phyloP scores from a whole-genome alignment of 2,113 vertebrate genomes.

The Lanius ludovicianus region DNA sequence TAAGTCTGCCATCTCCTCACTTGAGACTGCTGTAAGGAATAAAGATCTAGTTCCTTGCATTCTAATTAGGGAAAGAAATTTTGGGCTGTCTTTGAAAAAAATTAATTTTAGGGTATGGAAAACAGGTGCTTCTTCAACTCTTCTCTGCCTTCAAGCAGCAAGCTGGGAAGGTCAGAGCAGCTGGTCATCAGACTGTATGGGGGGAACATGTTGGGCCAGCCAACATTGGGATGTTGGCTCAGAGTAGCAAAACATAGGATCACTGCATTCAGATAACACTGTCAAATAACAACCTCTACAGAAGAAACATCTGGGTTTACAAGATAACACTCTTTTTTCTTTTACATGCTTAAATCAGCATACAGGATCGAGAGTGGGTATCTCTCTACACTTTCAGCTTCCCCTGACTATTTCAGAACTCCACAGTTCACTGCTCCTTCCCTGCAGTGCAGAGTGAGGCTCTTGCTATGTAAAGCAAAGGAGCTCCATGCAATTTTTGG shows the following conservation, averaged over 20 bases:
- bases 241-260: background rate
- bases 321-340: background rate
- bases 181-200: accelerated
- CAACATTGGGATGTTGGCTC: background rate
- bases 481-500: background rate
- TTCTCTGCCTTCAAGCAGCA: background rate
- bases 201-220: background rate
- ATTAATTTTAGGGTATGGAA: background rate
- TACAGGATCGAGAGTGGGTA: background rate
- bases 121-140: background rate
- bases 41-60: background rate
- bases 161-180: background rate
- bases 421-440: background rate
- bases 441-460: background rate
- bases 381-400: background rate
- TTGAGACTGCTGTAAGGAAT: background rate
- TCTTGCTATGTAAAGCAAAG: background rate
- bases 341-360: background rate
- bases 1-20: background rate
- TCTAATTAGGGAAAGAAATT: background rate
- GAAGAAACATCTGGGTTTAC: background rate
- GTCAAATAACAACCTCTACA: background rate
- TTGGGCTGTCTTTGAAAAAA: background rate
- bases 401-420: background rate
- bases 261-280: background rate